Conservation (phyloP, 2,888 invertebrate species). For the Volucella inflata region DNA sequence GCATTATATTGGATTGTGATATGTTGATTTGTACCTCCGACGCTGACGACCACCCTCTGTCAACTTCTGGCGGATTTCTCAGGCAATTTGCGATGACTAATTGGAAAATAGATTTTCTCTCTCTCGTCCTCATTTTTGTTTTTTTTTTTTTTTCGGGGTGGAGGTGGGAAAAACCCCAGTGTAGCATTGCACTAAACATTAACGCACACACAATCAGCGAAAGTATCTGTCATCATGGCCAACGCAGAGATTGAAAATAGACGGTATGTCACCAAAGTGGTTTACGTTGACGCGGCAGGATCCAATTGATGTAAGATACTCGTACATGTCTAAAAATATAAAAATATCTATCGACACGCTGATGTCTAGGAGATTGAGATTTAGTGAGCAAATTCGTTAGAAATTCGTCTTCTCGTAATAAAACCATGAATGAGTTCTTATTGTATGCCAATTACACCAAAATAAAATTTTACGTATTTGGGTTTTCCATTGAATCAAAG, state of each 20-base stretch:
- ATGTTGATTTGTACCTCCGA: conserved; percentile 29
- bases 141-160: conserved; percentile 34
- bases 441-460: too few species aligned
- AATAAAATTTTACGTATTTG: too few species aligned
- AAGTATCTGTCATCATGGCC: conserved; percentile 41
- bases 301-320: conserved; percentile 23
- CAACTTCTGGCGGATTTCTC: conserved; percentile 67
- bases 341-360: conserved; percentile 42
- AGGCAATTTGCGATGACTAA: conserved; percentile 73
- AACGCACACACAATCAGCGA: conserved; percentile 8
- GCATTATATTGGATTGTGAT: conserved; percentile 39
- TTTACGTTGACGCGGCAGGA: not conserved
- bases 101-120: conserved; percentile 47
- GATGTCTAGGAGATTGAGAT: conserved; percentile 17
- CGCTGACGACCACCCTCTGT: conserved; percentile 22
- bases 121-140: too few species aligned
- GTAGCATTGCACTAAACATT: conserved; percentile 5
- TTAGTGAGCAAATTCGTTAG: conserved; percentile 3
- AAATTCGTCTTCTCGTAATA: not conserved
- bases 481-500: too few species aligned
- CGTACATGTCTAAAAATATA: conserved; percentile 19
- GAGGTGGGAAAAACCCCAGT: conserved; percentile 68
- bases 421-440: too few species aligned
- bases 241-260: conserved; percentile 73
- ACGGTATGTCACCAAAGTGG: conserved; percentile 63